Base-by-base conservation (phyloP, 2,797 vertebrate species). In the Lateolabrax maculatus region DNA sequence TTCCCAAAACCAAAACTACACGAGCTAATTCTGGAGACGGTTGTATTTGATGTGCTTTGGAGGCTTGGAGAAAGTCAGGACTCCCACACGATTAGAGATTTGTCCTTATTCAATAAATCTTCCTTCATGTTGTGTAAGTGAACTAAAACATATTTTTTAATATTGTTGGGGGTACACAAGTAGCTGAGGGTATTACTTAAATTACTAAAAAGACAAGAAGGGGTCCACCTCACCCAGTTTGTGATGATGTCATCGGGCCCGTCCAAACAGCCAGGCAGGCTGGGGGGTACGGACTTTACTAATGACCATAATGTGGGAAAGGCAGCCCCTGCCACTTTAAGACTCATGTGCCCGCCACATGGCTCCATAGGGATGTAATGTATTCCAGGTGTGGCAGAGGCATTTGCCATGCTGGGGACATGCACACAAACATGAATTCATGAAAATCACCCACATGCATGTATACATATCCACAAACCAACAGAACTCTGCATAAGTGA, bases 231-330 rank as follows among this genome's bases (percentile, higher is more conserved):
- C 41, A 43, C 9, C n/a, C 23, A 67, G 37, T 44, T 37, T 57
- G 39, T 19, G 56, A 83, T 86, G 87, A 90, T 85, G 70, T 93
- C 90, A 92, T 64, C 6, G 8, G 79, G 56, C 55, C n/a, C n/a
- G 71, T 62, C 68, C 73, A 87, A 85, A 57, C 1, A 13, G 51
- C 37, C 71, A 21, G 34, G 34, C 56, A 29, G 10, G 58, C 0
- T n/a, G 25, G 73, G 84, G 87, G 85, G 78, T 58, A 46, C 29
- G 9, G 69, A 71, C 81, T 85, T 75, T 56, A 65, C 85, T 91
- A 89, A 89, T 89, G 78, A 84, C 78, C 87, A 19, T 86, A 90
- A 84, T 90, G 86, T 90, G 85, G 74, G 81, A 91, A 92, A 89
- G 66, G 43, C 63, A 25, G 63, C 69, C 79, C 68, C 89, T 87